These are phyloP conservation scores for Megaceryle torquata DNA, from an alignment of 2,113 vertebrate species.

Conservation along the genomic window DNA sequence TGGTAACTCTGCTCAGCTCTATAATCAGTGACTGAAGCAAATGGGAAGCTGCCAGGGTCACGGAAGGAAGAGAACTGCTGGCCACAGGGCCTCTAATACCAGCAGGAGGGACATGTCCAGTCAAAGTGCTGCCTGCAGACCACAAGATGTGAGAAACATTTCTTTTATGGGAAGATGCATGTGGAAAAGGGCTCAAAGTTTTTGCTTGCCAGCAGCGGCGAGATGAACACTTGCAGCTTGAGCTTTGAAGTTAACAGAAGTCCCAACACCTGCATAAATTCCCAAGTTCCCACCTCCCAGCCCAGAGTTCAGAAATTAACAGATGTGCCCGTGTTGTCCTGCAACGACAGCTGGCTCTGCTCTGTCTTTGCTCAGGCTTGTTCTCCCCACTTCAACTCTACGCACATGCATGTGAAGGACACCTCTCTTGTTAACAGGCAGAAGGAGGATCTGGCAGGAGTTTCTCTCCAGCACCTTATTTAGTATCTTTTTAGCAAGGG, in stretches of 20 bases:
- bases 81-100: not conserved
- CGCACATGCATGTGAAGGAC: accelerated
- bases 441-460: not conserved
- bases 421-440: not conserved
- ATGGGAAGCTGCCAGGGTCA: not conserved
- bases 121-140: not conserved
- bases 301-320: not conserved
- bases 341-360: not conserved
- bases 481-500: not conserved
- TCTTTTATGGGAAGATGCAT: not conserved
- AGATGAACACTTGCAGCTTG: not conserved
- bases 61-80: not conserved
- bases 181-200: not conserved
- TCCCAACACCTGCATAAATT: not conserved
- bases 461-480: not conserved
- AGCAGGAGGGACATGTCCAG: not conserved
- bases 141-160: not conserved
- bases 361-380: not conserved
- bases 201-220: not conserved
- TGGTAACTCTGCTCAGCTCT: not conserved
- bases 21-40: not conserved
- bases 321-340: accelerated
- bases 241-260: not conserved
- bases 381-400: not conserved
- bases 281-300: not conserved